Conservation (phyloP, 1,140 invertebrate genomes). For the Tetragnatha versicolor region DNA sequence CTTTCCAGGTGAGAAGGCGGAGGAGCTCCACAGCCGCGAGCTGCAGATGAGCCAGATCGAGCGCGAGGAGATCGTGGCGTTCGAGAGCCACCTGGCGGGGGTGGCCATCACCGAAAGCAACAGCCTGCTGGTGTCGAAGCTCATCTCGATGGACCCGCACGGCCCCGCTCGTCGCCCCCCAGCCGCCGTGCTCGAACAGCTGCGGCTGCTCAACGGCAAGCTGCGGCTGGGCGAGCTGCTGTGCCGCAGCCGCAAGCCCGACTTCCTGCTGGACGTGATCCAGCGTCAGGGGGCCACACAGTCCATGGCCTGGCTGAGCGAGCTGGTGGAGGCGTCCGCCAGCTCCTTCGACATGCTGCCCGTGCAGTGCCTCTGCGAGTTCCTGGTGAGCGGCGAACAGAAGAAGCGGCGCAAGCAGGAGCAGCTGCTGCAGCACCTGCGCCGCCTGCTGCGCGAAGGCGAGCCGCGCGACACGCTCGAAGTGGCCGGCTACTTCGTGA, state of each 20-base stretch:
- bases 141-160: conserved; percentile 82
- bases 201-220: conserved; percentile 79
- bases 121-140: conserved; percentile 82
- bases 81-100: conserved; percentile 91
- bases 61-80: conserved; percentile 85
- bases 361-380: conserved; percentile 95
- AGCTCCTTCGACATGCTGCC: conserved; percentile 85
- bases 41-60: conserved; percentile 74
- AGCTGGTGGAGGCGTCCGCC: conserved; percentile 90
- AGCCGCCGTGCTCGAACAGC: conserved; percentile 76
- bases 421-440: conserved; percentile 80
- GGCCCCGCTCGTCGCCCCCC: conserved; percentile 84
- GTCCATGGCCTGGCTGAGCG: conserved; percentile 96
- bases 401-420: conserved; percentile 75
- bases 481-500: conserved; percentile 90
- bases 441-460: conserved; percentile 66
- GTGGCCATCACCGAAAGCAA: conserved; percentile 87
- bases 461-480: conserved; percentile 71
- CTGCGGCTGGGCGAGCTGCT: conserved; percentile 88
- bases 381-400: conserved; percentile 75
- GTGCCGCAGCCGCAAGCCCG: conserved; percentile 87
- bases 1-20: conserved; percentile 69
- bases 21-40: conserved; percentile 72
- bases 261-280: conserved; percentile 92
- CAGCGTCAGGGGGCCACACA: conserved; percentile 83